Evolutionary conservation across 2,888 invertebrate species (phyloP).

Genomic region (Marronus borbonicus): DNA sequence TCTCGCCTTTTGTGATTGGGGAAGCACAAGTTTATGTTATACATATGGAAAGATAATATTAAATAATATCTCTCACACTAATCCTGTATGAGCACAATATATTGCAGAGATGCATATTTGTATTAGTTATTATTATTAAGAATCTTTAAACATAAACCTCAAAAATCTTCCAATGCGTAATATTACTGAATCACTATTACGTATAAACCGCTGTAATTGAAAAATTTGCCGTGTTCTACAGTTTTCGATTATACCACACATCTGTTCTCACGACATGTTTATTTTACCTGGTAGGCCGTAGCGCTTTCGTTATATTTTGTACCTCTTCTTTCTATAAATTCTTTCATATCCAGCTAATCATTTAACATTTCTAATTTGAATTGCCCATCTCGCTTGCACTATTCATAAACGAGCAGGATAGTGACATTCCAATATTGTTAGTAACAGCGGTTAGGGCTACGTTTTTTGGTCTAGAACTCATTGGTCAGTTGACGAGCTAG

Average conservation of each 20-base stretch:
- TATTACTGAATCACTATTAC: too few relatives aligned
- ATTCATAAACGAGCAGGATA: conserved; percentile 32
- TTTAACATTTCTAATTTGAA: conserved; percentile 46
- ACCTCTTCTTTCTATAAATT: conserved; percentile 43
- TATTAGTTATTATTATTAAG: too few relatives aligned
- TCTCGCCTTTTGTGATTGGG: too few relatives aligned
- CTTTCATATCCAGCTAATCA: conserved; percentile 45
- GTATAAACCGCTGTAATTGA: too few relatives aligned
- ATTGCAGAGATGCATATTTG: too few relatives aligned
- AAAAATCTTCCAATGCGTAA: too few relatives aligned
- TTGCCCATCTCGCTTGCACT: conserved; percentile 30
- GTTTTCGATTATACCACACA: conserved; percentile 35
- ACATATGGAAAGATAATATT: too few relatives aligned
- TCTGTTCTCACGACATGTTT: conserved; percentile 24
- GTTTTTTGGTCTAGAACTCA: conserved; percentile 41
- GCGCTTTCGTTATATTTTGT: conserved; percentile 32
- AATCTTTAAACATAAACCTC: too few relatives aligned
- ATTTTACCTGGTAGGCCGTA: conserved; percentile 38
- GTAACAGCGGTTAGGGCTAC: conserved; percentile 47
- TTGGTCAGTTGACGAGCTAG: conserved; percentile 50
- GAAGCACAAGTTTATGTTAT: too few relatives aligned
- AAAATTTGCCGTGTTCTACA: not conserved
- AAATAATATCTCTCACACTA: too few relatives aligned
- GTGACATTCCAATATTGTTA: conserved; percentile 50
- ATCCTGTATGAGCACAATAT: too few relatives aligned